Base-by-base conservation (phyloP, 1,140 invertebrate species). In the Dryas iulia region DNA sequence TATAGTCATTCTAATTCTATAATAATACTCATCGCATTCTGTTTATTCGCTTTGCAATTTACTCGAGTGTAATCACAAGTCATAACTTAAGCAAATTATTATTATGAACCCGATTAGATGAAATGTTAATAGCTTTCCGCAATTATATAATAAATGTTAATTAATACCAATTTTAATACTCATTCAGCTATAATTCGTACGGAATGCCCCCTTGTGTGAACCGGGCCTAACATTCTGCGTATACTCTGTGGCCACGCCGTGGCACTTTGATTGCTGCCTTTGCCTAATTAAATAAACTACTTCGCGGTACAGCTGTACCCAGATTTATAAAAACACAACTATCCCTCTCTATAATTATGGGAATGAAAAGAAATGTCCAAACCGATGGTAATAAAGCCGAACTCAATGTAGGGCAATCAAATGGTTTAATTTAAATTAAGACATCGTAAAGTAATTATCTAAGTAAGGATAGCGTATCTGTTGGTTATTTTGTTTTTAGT, bases 281-380 rank as follows among this genome's bases (percentile, higher is more conserved):
- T 74, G 71, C 72, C 79, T 86, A 84, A 86, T 86, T 86, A 84
- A 86, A 84, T 84, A 83, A 83, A 81, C 79, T 73, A 77, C 76
- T 84, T 84, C 81, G 74, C 62, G 65, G 73, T 73, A 79, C 54
- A 64, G 56, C 69, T 64, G 61, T 35, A 67, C 7, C 14, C 39
- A 66, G 59, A 47, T 47, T 57, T 64, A 63, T 58, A 66, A 28
- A 26, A 66, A 66, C 25, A 30, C 8, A 59, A 68, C 66, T 61
- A 68, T 69, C 67, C 60, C 61, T 59, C 63, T 69, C 67, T 69
- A 39, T 69, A 69, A 64, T 69, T 69, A 62, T 54, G 35, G 56
- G 59, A 60, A 68, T 39, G 31, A 56, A 68, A 57, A 68, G 60
- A 59, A 68, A 62, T 30, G 35, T 28, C 23, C 59, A 39, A 61